phyloP scores from a whole-genome alignment of 92 coral and sea anemone species.

The Porites divaricata region DNA sequence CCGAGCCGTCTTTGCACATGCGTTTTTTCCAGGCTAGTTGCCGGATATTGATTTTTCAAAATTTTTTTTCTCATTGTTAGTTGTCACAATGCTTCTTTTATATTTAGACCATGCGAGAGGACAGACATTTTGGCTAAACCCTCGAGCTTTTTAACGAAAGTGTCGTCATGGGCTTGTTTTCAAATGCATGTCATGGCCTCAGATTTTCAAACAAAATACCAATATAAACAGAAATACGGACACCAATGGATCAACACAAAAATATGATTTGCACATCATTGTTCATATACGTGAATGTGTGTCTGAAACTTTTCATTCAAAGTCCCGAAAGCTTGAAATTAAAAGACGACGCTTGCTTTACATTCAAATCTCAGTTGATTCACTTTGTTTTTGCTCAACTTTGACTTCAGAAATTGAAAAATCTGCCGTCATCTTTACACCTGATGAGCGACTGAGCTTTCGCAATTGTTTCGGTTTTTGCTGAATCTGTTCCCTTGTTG shows the following conservation, averaged over 20 bases:
- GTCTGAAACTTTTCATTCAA: neutral
- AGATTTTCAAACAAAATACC: neutral
- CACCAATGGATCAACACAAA: neutral
- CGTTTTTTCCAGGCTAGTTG: neutral
- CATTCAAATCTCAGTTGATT: neutral
- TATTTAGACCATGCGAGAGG: conserved; percentile 1
- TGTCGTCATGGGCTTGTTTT: conserved; percentile 16
- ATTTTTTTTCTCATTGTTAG: neutral
- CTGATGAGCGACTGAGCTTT: neutral
- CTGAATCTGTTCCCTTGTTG: neutral
- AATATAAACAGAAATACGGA: no score
- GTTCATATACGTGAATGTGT: neutral
- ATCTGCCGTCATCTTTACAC: neutral
- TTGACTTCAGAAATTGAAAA: neutral
- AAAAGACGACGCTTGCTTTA: neutral
- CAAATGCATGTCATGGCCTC: neutral
- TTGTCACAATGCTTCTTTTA: neutral
- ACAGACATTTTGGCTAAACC: conserved; percentile 24
- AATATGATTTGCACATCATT: neutral
- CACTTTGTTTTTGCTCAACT: neutral
- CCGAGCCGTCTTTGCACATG: conserved; percentile 10
- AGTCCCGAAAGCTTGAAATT: neutral
- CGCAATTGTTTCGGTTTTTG: neutral
- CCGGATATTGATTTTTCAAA: conserved; percentile 6
- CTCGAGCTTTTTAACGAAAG: conserved; percentile 27